Conservation (phyloP, 2,888 invertebrate species). For the Odontomyia ornata region DNA sequence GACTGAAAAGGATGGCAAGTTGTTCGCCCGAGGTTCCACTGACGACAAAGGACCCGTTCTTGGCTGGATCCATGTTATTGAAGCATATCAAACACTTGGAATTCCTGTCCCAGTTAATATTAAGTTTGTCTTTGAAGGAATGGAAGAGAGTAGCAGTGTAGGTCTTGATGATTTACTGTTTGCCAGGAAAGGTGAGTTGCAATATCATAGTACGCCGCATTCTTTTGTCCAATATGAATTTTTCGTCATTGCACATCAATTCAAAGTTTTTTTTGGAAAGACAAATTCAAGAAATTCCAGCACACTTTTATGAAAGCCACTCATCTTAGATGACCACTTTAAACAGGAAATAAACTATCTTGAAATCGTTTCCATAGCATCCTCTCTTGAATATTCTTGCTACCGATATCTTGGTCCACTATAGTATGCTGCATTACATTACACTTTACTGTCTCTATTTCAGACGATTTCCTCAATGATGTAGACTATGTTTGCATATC, state of each 20-base stretch:
- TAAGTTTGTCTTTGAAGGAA: constrained; percentile 95
- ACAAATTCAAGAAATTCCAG: not conserved
- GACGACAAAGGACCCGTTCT: constrained; percentile 96
- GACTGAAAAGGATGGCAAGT: constrained; percentile 85
- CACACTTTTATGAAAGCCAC: too few species aligned
- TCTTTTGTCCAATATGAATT: not conserved
- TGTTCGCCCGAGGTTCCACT: constrained; percentile 90
- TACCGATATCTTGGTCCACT: too few species aligned
- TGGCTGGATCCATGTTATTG: constrained; percentile 94
- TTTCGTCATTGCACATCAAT: too few species aligned
- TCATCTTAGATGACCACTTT: too few species aligned
- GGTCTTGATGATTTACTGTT: constrained; percentile 88
- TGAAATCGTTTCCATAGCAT: too few species aligned
- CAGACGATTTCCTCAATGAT: constrained; percentile 76
- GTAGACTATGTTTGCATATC: constrained; percentile 97
- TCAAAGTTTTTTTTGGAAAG: too few species aligned
- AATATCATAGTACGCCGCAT: not conserved
- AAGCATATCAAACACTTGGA: constrained; percentile 81
- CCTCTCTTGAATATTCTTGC: too few species aligned
- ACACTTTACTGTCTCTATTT: constrained; percentile 23
- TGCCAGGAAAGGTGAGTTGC: constrained; percentile 65
- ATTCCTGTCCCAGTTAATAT: constrained; percentile 76
- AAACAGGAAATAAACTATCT: too few species aligned
- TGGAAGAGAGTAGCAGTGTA: constrained; percentile 98
- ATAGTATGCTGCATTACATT: not conserved